Evolutionary conservation across 1,140 invertebrate genomes (phyloP).

Genomic region (Eupeodes corollae): DNA sequence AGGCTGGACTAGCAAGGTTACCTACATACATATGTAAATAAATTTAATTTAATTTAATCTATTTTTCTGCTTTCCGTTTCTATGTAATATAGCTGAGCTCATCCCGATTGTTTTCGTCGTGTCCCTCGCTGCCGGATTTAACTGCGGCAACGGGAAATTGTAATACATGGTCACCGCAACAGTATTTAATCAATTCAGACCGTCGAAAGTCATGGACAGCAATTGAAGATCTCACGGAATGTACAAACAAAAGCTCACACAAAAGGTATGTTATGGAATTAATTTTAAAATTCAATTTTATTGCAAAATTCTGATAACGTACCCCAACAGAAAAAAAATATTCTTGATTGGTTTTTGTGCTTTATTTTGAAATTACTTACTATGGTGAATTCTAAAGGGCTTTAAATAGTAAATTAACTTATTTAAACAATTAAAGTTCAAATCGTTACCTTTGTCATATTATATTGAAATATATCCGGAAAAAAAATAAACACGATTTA

Average conservation of each 20-base stretch:
- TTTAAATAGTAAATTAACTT: no score
- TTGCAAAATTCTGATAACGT: no score
- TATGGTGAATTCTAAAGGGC: no score
- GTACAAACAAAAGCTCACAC: slow-evolving; percentile 28
- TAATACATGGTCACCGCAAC: slow-evolving; percentile 29
- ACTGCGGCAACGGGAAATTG: slow-evolving; percentile 12
- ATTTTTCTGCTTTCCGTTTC: neutral
- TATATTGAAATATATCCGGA: no score
- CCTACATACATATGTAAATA: neutral
- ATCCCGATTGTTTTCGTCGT: slow-evolving; percentile 57
- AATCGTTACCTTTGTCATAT: no score
- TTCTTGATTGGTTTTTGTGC: no score
- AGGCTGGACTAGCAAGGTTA: no score
- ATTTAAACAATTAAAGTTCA: no score
- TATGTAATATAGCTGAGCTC: slow-evolving; percentile 20
- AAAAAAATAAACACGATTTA: no score
- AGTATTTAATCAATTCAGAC: slow-evolving; percentile 41
- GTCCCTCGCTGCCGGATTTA: slow-evolving; percentile 47
- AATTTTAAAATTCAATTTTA: neutral
- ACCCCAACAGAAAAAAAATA: no score
- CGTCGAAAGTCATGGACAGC: slow-evolving; percentile 72
- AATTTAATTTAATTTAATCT: neutral
- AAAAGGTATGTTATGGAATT: slow-evolving; percentile 3
- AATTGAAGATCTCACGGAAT: slow-evolving; percentile 49
- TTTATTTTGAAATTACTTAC: no score